These are phyloP conservation scores for Rhopilema esculentum DNA, from an alignment of 30 jellyfish, hydroid and myxozoan species.

Conservation along the genomic window DNA sequence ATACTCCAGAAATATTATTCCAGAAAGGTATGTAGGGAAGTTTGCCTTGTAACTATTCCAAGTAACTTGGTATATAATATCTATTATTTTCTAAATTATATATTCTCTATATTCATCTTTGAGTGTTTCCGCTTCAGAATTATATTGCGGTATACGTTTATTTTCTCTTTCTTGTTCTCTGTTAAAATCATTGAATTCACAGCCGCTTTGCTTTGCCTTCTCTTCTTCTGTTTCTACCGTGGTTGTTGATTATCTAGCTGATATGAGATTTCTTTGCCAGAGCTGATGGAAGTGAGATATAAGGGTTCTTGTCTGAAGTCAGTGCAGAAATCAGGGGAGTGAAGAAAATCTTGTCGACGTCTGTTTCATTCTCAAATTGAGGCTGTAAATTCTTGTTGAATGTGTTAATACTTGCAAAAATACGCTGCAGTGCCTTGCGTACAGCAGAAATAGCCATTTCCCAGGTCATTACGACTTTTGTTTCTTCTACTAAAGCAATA, in stretches of 20 bases:
- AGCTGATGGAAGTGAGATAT: neutral
- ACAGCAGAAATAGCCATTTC: neutral
- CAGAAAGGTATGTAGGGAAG: neutral
- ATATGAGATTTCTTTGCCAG: neutral
- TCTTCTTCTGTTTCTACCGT: neutral
- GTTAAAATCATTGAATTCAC: constrained; percentile 2
- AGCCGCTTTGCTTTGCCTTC: neutral
- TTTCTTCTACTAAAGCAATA: neutral
- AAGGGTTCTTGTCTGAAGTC: neutral
- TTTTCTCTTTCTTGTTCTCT: neutral
- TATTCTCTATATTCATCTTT: neutral
- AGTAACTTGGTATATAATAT: neutral
- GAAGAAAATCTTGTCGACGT: neutral
- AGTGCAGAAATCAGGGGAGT: neutral
- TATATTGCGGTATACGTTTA: neutral
- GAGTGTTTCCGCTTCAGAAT: neutral
- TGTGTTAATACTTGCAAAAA: neutral
- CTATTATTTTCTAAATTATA: neutral
- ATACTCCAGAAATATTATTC: neutral
- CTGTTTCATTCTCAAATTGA: neutral
- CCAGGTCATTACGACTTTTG: neutral
- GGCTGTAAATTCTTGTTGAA: neutral
- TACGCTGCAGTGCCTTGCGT: neutral
- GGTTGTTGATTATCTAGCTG: neutral
- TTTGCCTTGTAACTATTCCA: neutral